A percentile compares a stretch with the other conserved stretches of the same genome.
phyloP scores from a whole-genome alignment of 1,140 invertebrate genomes.

The Ceratoteleas bidentatus region DNA sequence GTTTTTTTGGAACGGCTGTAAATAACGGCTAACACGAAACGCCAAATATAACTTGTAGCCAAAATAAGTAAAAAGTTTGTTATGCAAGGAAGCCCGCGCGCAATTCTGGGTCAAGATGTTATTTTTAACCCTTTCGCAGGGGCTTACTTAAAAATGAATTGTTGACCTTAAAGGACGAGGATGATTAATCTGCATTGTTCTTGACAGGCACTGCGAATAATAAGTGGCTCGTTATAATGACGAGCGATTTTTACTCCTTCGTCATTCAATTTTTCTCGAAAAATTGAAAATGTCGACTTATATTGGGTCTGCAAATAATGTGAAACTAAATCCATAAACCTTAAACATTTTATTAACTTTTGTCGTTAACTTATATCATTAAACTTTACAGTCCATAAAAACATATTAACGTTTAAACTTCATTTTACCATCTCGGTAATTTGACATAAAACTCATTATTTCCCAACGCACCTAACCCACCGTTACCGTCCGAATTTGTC shows the following conservation, averaged over 20 bases:
- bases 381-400: no score
- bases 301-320: background rate
- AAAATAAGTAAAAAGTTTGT: constrained; percentile 50
- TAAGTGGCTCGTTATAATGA: background rate
- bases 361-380: no score
- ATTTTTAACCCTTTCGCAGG: constrained; percentile 31
- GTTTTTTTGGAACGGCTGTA: constrained; percentile 19
- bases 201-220: constrained; percentile 5
- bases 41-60: constrained; percentile 27
- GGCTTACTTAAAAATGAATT: constrained; percentile 44
- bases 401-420: no score
- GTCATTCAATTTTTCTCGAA: no score
- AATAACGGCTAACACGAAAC: constrained; percentile 23
- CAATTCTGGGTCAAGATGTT: constrained; percentile 33
- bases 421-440: no score
- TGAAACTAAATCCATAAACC: background rate
- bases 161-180: constrained; percentile 38
- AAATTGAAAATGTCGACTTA: no score
- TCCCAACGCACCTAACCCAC: no score
- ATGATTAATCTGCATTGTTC: constrained; percentile 35
- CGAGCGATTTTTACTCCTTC: no score
- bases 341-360: background rate
- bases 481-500: no score
- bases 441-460: no score
- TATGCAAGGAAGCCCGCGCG: constrained; percentile 31